phyloP scores from a whole-genome alignment of 1,140 invertebrate genomes.

The Drosophila bipectinata region DNA sequence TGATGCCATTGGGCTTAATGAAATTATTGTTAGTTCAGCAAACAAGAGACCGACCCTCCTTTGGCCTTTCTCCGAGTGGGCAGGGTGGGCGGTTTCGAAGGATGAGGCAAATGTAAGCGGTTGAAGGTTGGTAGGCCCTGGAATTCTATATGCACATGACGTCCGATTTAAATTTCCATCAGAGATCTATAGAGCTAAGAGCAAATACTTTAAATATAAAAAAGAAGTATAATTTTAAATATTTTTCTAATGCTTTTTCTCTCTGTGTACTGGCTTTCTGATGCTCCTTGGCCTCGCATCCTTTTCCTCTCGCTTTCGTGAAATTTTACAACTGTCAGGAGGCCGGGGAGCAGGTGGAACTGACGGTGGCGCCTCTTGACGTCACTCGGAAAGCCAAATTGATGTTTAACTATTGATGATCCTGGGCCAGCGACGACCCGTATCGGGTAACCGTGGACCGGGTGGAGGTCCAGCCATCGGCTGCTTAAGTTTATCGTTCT shows the following conservation, averaged over 20 bases:
- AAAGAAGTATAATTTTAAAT: too few species aligned
- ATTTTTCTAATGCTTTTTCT: background rate
- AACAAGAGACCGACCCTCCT: conserved; percentile 37
- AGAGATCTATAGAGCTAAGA: too few species aligned
- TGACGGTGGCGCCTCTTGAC: conserved; percentile 39
- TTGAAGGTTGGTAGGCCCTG: conserved; percentile 11
- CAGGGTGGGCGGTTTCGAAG: background rate
- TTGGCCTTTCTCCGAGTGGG: background rate
- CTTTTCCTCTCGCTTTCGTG: conserved; percentile 13
- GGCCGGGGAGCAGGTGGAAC: conserved; percentile 32
- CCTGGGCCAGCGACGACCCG: conserved; percentile 14
- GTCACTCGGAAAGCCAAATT: conserved; percentile 50
- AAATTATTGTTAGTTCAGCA: conserved; percentile 76
- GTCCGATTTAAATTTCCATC: conserved; percentile 10
- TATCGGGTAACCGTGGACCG: conserved; percentile 5
- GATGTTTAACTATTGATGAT: conserved; percentile 63
- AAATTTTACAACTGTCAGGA: conserved; percentile 51
- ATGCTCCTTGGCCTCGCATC: conserved; percentile 19
- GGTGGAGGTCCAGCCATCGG: too few species aligned
- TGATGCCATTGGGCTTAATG: conserved; percentile 82
- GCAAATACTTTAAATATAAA: too few species aligned
- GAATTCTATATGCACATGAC: conserved; percentile 63
- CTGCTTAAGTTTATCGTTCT: too few species aligned
- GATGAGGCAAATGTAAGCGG: background rate
- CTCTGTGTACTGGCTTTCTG: background rate